Base-by-base conservation (phyloP, 2,797 vertebrate genomes). In the Pangasius djambal region DNA sequence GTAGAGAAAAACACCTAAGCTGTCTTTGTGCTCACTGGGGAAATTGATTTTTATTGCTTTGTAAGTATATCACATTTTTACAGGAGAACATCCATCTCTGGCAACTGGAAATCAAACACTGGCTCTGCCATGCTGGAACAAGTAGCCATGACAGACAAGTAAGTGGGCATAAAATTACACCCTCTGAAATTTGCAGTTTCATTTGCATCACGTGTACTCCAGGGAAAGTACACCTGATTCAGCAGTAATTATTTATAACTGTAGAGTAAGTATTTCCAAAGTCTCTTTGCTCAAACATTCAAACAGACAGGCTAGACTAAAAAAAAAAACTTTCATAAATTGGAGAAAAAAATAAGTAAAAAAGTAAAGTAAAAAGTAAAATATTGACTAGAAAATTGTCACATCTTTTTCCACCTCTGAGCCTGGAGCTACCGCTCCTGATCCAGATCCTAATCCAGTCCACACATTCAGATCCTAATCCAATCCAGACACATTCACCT, bases 101-200 rank as follows among this genome's bases (percentile, higher is more conserved):
- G 98, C 91, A 99, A 99, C 94, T 99, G 98, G 98, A 99, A 99
- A 95, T 98, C 98, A 87, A 99, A 99, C 95, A 98, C 97, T 0
- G 98, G 98, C 89, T 99, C 98, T 89, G 98, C 98, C 88, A 99
- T 99, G 98, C 93, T 99, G 96, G 98, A 99, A 94, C 98, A 99
- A 96, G 98, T 99, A 87, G 98, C 98, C 93, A 99, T 99, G 98
- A 98, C 98, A 93, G 98, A 99, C 94, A 98, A 97, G 98, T 99
- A 95, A 97, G 97, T 94, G 3, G 34, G 15, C 31, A 10, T 77
- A 75, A 77, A 52, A 61, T 37, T 13, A 16, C 70, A 78, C 70
- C 37, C 63, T 18, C 25, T n/a, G 37, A 59, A 57, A 69, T 57
- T 22, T 70, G 70, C 34, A 70, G 8, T 48, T 59, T 57, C 13